A percentile compares a stretch with the other conserved stretches of the same genome.
Evolutionary conservation across 2,113 vertebrate genomes (phyloP).

Genomic region (Cyrtonyx montezumae): DNA sequence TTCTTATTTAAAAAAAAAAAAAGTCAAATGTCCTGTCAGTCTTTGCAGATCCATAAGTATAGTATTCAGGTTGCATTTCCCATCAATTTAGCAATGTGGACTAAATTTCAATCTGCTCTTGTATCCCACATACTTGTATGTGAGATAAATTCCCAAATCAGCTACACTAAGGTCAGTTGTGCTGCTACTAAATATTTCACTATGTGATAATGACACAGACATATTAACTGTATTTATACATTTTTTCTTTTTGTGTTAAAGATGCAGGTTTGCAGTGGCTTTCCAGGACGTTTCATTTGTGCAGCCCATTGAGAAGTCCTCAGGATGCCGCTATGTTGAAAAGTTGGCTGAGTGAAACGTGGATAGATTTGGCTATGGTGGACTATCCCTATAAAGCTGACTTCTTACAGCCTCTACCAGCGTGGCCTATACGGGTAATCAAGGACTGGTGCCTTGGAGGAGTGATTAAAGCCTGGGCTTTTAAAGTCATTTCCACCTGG

Average conservation of each 20-base stretch:
- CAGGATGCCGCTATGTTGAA: conserved; percentile 81
- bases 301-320: conserved; percentile 80
- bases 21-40: neutral
- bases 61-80: neutral
- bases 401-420: conserved; percentile 93
- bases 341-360: conserved; percentile 91
- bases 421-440: conserved; percentile 92
- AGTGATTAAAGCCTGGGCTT: neutral
- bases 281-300: conserved; percentile 84
- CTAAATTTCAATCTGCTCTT: too few species aligned
- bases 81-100: neutral
- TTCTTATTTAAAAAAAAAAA: neutral
- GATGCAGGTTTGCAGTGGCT: conserved; percentile 88
- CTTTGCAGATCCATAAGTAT: neutral
- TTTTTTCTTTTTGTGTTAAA: conserved; percentile 41
- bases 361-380: conserved; percentile 95
- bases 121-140: too few species aligned
- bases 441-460: neutral
- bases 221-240: neutral
- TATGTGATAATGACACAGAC: neutral
- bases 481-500: neutral
- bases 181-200: too few species aligned
- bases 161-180: neutral
- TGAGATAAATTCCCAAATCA: neutral
- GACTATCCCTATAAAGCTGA: conserved; percentile 92